Percentiles rank a stretch among this genome's conserved stretches.
Evolutionary conservation across 2,113 vertebrate genomes (phyloP).

Genomic region (Promerops cafer): DNA sequence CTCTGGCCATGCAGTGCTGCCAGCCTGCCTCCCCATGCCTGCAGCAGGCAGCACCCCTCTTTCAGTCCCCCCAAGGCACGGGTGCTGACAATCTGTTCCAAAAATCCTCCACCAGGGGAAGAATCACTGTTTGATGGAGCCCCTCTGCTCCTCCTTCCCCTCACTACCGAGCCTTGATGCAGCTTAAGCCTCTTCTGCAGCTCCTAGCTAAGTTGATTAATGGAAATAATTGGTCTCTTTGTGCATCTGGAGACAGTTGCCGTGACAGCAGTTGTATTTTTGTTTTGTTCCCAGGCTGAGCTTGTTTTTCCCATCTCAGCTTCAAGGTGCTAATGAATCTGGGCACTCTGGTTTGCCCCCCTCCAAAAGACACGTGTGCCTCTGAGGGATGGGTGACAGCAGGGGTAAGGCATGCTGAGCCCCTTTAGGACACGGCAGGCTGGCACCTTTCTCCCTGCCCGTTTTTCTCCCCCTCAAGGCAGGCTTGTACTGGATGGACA

Average conservation of each 20-base stretch:
- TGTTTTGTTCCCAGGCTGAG: conserved; percentile 30
- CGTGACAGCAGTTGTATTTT: conserved; percentile 52
- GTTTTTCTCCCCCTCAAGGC: background rate
- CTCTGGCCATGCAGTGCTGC: background rate
- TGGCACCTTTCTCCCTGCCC: background rate
- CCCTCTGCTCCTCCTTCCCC: background rate
- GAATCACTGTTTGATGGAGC: background rate
- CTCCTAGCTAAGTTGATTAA: conserved; percentile 46
- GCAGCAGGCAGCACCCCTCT: background rate
- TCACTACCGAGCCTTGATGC: background rate
- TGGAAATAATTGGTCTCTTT: conserved; percentile 58
- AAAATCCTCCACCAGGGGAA: background rate
- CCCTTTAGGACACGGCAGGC: background rate
- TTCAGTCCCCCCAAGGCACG: fast-evolving
- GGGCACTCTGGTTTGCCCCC: background rate
- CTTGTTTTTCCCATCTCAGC: conserved; percentile 37
- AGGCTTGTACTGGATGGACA: fast-evolving
- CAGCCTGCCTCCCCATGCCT: background rate
- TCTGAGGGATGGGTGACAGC: background rate
- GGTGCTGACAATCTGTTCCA: background rate
- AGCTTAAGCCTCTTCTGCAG: conserved; percentile 2
- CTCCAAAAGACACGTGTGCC: fast-evolving
- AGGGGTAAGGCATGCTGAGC: fast-evolving
- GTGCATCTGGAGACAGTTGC: conserved; percentile 50
- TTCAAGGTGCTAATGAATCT: background rate